Evolutionary conservation across 2,113 vertebrate species (phyloP), one percentile per base, ranked within the genome.

Genomic region (Melanotaenia duboulayi): DNA sequence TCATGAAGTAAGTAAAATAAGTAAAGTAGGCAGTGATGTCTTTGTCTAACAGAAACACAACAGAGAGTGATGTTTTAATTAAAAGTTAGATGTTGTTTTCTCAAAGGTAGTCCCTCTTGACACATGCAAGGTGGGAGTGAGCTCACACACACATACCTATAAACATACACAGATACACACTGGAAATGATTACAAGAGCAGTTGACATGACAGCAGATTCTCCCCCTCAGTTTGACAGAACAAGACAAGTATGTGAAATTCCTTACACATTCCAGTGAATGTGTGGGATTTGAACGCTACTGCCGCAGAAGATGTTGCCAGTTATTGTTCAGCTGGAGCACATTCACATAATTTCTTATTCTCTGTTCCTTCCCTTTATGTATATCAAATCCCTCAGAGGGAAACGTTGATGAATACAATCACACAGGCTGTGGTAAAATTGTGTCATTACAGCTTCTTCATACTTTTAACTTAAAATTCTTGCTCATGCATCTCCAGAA

Each of bases 1-100:
- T 28, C 17, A 60, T n/a, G 19, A 20, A 56, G 59, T 24, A 40
- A 63, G n/a, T n/a, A n/a, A n/a, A n/a, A n/a, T n/a, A n/a, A n/a
- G 50, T 50, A 25, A 66, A 83, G 40, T 64, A 19, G 74, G 46
- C 60, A 24, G 46, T 71, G 74, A 65, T 74, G 72, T 76, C 78
- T 65, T 14, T 24, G 57, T 46, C 61, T 72, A 74, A 65, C 54
- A 72, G 62, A 56, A 39, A 13, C 70, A 52, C 67, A 76, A 32
- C 61, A 58, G 9, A 74, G 60, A 81, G 67, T 52, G 62, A 86
- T 22, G 70, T 71, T 82, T 82, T 86, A 86, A 87, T 89, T 85
- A 84, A 90, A 90, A 74, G 71, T 73, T 62, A 52, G 32, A 49
- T 65, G 77, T n/a, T 37, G 24, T 42, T 62, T 78, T 55, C 32